phyloP scores from a whole-genome alignment of 2,888 invertebrate genomes.

The Lapara coniferarum region DNA sequence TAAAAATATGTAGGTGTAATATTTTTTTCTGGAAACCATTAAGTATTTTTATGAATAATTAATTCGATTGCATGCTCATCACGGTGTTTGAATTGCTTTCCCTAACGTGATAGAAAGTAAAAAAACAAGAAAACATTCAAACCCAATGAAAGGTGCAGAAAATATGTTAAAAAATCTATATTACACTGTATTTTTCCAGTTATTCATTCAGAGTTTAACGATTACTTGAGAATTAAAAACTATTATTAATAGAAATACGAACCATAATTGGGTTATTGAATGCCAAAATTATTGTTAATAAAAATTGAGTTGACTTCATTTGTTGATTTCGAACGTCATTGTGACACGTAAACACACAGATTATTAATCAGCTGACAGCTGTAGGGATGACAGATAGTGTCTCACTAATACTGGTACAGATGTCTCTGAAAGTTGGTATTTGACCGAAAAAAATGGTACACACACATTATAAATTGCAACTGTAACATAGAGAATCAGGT shows the following conservation, averaged over 20 bases:
- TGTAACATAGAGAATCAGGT: too few relatives aligned
- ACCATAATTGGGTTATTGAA: slow-evolving; percentile 22
- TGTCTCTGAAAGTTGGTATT: too few relatives aligned
- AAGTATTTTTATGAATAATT: neutral
- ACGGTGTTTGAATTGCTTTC: neutral
- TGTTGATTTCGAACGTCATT: slow-evolving; percentile 28
- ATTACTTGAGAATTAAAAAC: neutral
- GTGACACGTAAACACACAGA: slow-evolving; percentile 48
- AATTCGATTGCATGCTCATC: neutral
- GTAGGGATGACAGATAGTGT: too few relatives aligned
- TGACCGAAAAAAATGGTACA: too few relatives aligned
- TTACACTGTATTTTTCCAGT: neutral
- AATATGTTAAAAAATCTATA: neutral
- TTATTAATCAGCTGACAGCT: slow-evolving; percentile 1
- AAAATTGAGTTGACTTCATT: slow-evolving; percentile 12
- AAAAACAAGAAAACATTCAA: neutral
- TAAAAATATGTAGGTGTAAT: slow-evolving; percentile 7
- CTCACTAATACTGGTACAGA: too few relatives aligned
- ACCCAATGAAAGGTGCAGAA: neutral
- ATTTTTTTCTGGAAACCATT: slow-evolving; percentile 10
- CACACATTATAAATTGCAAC: too few relatives aligned
- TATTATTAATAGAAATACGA: neutral
- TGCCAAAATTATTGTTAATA: slow-evolving; percentile 7
- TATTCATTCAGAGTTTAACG: neutral
- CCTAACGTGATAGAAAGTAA: neutral